phyloP scores from a whole-genome alignment of 2,113 vertebrate genomes.

The Zosterops hypoxanthus region DNA sequence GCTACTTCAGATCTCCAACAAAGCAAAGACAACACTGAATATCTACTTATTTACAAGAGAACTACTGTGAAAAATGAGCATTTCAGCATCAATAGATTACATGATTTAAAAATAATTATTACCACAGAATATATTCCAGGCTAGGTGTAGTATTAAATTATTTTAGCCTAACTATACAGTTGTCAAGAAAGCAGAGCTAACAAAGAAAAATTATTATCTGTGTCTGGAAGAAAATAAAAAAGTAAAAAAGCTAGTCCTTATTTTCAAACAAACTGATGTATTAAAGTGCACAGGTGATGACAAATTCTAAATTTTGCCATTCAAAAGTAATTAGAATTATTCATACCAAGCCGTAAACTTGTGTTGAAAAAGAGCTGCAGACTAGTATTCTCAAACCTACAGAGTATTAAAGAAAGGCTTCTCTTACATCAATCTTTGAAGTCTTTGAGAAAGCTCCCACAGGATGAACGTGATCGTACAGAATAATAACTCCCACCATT shows the following conservation, averaged over 20 bases:
- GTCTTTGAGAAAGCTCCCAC: constrained; percentile 98
- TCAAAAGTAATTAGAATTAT: not conserved
- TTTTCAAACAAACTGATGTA: not conserved
- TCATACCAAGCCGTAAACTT: not conserved
- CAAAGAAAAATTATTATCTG: not conserved
- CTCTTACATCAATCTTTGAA: constrained; percentile 96
- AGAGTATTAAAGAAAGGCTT: not conserved
- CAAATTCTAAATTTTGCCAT: not conserved
- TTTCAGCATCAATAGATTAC: not conserved
- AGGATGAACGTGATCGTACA: constrained; percentile 96
- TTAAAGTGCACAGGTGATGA: not conserved
- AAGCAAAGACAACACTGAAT: not conserved
- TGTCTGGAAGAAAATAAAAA: not conserved
- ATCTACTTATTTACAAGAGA: not conserved
- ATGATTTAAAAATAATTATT: not conserved
- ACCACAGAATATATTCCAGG: not conserved
- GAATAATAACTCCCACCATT: constrained; percentile 98
- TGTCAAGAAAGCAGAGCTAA: not conserved
- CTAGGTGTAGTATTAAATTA: not conserved
- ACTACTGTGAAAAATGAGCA: not conserved
- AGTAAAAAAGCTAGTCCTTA: not conserved
- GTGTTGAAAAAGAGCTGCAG: not conserved
- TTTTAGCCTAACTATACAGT: not conserved
- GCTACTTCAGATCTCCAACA: not conserved
- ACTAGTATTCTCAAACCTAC: not conserved